Evolutionary conservation across 2,888 invertebrate genomes (phyloP).

Genomic region (Temnothorax unifasciatus): DNA sequence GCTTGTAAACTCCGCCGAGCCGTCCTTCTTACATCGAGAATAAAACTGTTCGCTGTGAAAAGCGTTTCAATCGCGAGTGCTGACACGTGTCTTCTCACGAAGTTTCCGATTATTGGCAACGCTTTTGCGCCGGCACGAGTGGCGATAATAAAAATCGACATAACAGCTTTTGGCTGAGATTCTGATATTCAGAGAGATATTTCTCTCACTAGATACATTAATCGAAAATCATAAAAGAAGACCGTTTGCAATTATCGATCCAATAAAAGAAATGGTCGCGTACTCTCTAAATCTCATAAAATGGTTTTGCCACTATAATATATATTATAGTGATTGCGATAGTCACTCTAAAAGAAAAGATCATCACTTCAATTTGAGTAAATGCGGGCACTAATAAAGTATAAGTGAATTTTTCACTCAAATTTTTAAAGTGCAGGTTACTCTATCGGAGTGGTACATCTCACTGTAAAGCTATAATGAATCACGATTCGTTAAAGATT

Average conservation of each 20-base stretch:
- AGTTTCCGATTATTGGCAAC: slow-evolving; percentile 11
- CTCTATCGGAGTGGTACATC: no score
- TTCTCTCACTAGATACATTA: background rate
- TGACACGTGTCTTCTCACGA: background rate
- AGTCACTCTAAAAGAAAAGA: no score
- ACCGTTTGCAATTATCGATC: background rate
- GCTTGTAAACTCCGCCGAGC: background rate
- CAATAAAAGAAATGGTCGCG: background rate
- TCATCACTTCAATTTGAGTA: no score
- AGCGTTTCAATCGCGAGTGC: background rate
- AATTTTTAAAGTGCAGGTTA: no score
- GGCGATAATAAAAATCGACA: slow-evolving; percentile 8
- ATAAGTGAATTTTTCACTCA: no score
- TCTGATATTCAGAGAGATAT: background rate
- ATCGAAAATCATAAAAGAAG: background rate
- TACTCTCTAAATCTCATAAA: no score
- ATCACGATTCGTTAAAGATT: no score
- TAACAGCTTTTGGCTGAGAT: background rate
- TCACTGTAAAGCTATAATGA: no score
- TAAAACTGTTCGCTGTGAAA: slow-evolving; percentile 14
- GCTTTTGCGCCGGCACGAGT: background rate
- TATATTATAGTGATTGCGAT: no score
- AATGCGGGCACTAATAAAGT: no score
- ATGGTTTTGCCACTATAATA: no score
- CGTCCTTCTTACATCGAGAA: background rate